A percentile compares a stretch with the other conserved stretches of the same genome.
Evolutionary conservation across 2,797 vertebrate genomes (phyloP).

Genomic region (Iguana delicatissima): DNA sequence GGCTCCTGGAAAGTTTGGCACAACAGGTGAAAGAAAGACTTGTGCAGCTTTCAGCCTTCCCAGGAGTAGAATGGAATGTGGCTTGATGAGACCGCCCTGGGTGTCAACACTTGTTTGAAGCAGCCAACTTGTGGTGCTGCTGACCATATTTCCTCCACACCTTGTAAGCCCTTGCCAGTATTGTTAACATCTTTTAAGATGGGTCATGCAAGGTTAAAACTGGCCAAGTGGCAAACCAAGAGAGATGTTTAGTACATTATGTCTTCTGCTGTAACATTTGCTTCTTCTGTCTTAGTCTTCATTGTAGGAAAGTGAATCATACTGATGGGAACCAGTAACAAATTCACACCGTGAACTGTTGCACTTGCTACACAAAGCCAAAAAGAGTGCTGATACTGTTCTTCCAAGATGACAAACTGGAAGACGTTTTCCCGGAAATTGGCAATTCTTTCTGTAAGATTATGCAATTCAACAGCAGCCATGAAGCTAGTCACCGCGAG

Average conservation of each 20-base stretch:
- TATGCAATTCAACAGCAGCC: conserved; percentile 85
- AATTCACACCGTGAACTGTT: conserved; percentile 85
- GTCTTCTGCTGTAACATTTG: conserved; percentile 89
- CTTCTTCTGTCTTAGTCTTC: conserved; percentile 92
- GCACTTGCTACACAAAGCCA: conserved; percentile 93
- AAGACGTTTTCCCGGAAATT: conserved; percentile 92
- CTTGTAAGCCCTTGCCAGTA: background rate
- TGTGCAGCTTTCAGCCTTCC: background rate
- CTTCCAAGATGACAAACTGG: conserved; percentile 87
- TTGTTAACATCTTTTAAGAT: background rate
- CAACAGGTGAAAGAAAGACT: background rate
- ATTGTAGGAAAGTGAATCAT: conserved; percentile 89
- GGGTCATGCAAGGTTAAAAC: background rate
- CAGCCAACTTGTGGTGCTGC: background rate
- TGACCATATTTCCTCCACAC: background rate
- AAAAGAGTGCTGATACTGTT: conserved; percentile 90
- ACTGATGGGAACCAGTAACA: conserved; percentile 90
- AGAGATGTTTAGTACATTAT: conserved; percentile 86
- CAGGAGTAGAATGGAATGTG: background rate
- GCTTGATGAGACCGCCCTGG: background rate
- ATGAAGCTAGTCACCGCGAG: conserved; percentile 87
- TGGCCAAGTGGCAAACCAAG: background rate
- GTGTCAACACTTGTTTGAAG: background rate
- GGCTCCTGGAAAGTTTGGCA: background rate
- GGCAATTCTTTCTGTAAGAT: conserved; percentile 89